phyloP scores from a whole-genome alignment of 2,888 invertebrate genomes.

The Pollenia amentaria region DNA sequence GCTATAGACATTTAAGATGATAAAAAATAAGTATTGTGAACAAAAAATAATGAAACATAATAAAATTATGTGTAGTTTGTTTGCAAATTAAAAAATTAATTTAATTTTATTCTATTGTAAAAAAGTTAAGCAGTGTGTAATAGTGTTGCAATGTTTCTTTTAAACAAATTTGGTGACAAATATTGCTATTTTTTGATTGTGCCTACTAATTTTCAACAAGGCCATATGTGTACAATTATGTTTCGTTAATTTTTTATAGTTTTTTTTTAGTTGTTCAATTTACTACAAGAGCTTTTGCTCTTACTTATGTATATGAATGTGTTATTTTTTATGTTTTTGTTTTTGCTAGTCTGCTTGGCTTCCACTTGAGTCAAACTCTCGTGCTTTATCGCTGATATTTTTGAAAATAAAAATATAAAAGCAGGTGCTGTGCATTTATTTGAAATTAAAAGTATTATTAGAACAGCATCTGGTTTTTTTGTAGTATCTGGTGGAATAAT shows the following conservation, averaged over 20 bases:
- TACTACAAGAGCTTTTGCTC: neutral
- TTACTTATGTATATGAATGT: no score
- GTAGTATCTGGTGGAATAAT: neutral
- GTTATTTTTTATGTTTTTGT: neutral
- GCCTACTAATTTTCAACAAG: slow-evolving; percentile 62
- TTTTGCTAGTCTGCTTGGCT: neutral
- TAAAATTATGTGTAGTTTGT: neutral
- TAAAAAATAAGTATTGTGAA: slow-evolving; percentile 44
- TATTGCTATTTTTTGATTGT: slow-evolving; percentile 16
- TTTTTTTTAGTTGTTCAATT: slow-evolving; percentile 31
- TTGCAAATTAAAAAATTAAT: neutral
- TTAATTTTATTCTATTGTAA: no score
- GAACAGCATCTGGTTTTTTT: slow-evolving; percentile 13
- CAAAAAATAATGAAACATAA: slow-evolving; percentile 40
- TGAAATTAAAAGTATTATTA: slow-evolving; percentile 1
- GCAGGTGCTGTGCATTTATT: slow-evolving; percentile 14
- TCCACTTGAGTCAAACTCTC: neutral
- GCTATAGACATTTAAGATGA: neutral
- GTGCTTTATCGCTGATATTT: no score
- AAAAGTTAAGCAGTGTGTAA: neutral
- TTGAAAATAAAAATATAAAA: no score
- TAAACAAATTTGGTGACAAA: slow-evolving; percentile 55
- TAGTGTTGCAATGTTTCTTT: neutral
- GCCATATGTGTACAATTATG: slow-evolving; percentile 60
- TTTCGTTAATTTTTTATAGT: slow-evolving; percentile 32